These are phyloP conservation scores for Celastrina argiolus DNA, from an alignment of 2,888 invertebrate species.

Conservation along the genomic window DNA sequence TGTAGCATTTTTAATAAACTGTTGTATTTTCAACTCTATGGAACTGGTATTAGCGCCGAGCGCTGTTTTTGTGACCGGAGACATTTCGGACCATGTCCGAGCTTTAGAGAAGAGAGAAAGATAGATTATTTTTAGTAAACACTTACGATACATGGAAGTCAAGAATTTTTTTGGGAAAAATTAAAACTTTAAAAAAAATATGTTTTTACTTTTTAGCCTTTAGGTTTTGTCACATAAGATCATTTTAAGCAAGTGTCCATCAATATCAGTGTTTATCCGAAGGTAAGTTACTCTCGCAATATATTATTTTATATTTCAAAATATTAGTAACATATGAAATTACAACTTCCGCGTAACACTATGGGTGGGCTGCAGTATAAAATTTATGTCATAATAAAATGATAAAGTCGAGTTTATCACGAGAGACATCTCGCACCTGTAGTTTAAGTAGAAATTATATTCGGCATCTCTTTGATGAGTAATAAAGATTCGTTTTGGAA, in stretches of 20 bases:
- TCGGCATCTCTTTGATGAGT: constrained; percentile 6
- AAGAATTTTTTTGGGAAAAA: too few species aligned
- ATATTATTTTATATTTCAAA: constrained; percentile 2
- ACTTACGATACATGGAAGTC: too few species aligned
- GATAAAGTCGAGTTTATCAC: neutral
- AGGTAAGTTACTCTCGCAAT: neutral
- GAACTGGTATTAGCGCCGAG: too few species aligned
- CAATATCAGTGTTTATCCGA: neutral
- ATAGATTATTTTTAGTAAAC: too few species aligned
- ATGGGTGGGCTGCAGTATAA: constrained; percentile 12
- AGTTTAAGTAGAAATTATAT: constrained; percentile 13
- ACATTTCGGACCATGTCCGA: too few species aligned
- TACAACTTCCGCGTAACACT: neutral
- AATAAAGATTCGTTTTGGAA: neutral
- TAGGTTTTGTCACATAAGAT: too few species aligned
- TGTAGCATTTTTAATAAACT: too few species aligned
- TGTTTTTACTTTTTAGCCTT: too few species aligned
- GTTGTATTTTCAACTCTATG: too few species aligned
- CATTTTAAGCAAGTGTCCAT: neutral
- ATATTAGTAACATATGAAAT: neutral
- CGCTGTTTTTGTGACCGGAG: too few species aligned
- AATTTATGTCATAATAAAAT: constrained; percentile 21
- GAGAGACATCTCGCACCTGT: neutral
- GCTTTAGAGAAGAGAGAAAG: too few species aligned
- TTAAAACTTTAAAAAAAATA: too few species aligned